Evolutionary conservation across 2,797 vertebrate species (phyloP), one percentile per base, ranked within the genome.

Genomic region (Petrocephalus sullivani): DNA sequence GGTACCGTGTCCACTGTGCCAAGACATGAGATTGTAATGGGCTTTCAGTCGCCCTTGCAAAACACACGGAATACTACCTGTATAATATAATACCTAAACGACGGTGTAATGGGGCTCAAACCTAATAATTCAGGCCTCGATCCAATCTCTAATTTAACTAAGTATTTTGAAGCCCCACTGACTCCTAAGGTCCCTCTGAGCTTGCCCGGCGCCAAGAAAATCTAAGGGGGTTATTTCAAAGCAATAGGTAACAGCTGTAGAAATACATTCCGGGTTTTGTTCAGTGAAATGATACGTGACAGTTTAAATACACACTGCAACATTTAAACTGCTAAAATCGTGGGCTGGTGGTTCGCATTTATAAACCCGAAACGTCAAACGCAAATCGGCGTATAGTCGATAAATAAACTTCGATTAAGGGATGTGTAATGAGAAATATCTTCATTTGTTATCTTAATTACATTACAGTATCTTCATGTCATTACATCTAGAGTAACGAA

Each of bases 251-350:
- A 75, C 92, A 91, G 92, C 87, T 92, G 92, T 86, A 90, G 91
- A 88, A 91, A 94, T 91, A 92, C 93, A 92, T 92, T 93, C 92
- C 93, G 86, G 84, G 89, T 91, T 90, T 87, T 91, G 87, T 88
- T 88, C 87, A 86, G 87, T 71, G 86, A 93, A 94, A 94, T 92
- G 91, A 91, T 91, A 91, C 88, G 90, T 91, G 92, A 92, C 92
- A 91, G 83, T 91, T 92, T 92, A 89, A 91, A 93, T 90, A 91
- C 89, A 90, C 57, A 41, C 60, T 61, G n/a, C 81, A 86, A 88
- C 37, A 89, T 54, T 60, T 87, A 78, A 58, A 88, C 37, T 87
- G 33, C 58, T 16, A 64, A 86, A 81, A 58, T 83, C 58, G 46
- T 49, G 84, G 85, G 5, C 85, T 84, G 46, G 82, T 23, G n/a